These are phyloP conservation scores for Megastigmus dorsalis DNA, from an alignment of 2,888 invertebrate genomes.

Conservation along the genomic window DNA sequence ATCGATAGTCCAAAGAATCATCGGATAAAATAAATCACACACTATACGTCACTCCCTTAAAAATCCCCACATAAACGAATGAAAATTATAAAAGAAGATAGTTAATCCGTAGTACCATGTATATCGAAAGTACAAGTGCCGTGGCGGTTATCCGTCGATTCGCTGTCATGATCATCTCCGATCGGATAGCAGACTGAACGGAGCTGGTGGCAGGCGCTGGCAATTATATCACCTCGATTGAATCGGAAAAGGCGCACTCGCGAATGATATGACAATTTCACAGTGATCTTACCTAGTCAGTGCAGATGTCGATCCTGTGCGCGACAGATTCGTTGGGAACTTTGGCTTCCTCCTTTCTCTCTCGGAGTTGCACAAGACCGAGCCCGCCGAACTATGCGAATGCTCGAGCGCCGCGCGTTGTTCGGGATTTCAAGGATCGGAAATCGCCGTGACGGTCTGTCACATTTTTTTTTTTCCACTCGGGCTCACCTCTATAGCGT, in stretches of 20 bases:
- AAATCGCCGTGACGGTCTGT: conserved; percentile 44
- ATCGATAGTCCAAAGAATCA: neutral
- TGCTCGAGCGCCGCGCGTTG: neutral
- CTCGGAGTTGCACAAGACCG: conserved; percentile 63
- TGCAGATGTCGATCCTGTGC: conserved; percentile 2
- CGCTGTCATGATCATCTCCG: conserved; percentile 22
- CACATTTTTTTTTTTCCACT: neutral
- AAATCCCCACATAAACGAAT: neutral
- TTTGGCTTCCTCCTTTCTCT: conserved; percentile 73
- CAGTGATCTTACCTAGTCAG: conserved; percentile 55
- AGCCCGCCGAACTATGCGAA: neutral
- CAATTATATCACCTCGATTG: conserved; percentile 67
- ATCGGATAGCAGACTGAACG: conserved; percentile 24
- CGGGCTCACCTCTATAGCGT: neutral
- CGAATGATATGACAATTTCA: conserved; percentile 69
- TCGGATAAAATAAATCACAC: neutral
- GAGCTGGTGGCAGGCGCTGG: conserved; percentile 37
- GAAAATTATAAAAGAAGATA: neutral
- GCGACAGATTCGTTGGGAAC: conserved; percentile 10
- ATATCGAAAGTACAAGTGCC: neutral
- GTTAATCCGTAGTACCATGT: conserved; percentile 36
- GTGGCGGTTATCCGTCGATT: neutral
- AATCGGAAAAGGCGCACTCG: conserved; percentile 60
- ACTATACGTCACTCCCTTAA: neutral
- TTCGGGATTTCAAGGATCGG: conserved; percentile 40